Evolutionary conservation across 2,797 vertebrate genomes (phyloP).

Genomic region (Aplochiton taeniatus): DNA sequence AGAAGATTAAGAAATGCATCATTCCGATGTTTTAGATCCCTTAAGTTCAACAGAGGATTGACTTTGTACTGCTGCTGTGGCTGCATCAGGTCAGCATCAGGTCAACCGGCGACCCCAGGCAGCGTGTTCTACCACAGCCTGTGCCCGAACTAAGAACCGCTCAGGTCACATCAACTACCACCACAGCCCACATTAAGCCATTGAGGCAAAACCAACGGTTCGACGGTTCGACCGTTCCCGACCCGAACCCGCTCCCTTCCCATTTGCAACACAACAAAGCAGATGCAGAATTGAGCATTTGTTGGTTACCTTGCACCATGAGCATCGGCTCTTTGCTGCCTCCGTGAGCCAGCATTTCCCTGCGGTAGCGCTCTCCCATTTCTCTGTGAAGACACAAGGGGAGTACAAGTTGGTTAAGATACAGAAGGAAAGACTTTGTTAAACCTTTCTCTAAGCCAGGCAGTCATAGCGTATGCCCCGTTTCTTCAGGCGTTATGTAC

Average conservation of each 20-base stretch:
- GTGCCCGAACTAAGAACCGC: no score
- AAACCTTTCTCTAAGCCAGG: no score
- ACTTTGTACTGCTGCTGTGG: no score
- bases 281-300: neutral
- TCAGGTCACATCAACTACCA: no score
- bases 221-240: no score
- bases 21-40: neutral
- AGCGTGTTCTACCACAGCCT: no score
- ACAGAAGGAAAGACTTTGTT: no score
- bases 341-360: constrained; percentile 85
- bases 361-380: constrained; percentile 83
- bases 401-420: neutral
- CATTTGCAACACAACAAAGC: no score
- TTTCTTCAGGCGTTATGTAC: neutral
- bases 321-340: constrained; percentile 83
- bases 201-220: no score
- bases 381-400: constrained; percentile 58
- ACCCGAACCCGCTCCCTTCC: no score
- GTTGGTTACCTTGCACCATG: constrained; percentile 83
- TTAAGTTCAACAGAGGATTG: neutral
- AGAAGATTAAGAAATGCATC: neutral
- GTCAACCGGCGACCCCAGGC: neutral
- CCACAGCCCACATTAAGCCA: no score
- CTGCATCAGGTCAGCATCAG: neutral
- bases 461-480: neutral